Conservation (phyloP, 2,797 vertebrate genomes). For the Crenichthys baileyi region DNA sequence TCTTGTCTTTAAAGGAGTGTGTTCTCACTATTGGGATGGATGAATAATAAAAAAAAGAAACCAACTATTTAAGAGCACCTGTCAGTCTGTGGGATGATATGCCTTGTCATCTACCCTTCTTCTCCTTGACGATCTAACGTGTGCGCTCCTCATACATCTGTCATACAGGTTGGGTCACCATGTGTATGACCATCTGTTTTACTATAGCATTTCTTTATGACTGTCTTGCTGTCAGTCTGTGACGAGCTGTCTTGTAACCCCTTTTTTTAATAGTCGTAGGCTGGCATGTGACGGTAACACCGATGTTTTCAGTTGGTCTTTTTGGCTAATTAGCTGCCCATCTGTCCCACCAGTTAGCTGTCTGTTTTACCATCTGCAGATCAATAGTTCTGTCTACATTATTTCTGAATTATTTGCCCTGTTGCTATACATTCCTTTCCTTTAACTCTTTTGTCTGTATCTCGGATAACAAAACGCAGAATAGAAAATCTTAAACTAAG, state of each 20-base stretch:
- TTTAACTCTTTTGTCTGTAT: constrained; percentile 5
- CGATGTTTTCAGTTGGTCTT: not conserved
- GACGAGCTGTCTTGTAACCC: constrained; percentile 1
- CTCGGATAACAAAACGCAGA: not conserved
- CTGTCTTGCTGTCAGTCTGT: not conserved
- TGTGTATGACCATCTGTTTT: constrained; percentile 16
- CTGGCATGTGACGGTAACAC: not conserved
- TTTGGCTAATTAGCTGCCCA: not conserved
- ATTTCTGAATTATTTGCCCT: not conserved
- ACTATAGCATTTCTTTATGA: not conserved
- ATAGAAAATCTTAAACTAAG: constrained; percentile 11
- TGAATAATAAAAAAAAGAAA: constrained; percentile 27
- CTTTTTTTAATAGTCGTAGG: not conserved
- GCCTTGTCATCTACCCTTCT: not conserved
- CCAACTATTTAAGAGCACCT: constrained; percentile 2
- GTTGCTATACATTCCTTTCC: not conserved
- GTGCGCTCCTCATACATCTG: not conserved
- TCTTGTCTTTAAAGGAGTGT: constrained; percentile 36
- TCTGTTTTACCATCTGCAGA: not conserved
- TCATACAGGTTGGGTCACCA: constrained; percentile 1
- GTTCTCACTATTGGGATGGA: constrained; percentile 31
- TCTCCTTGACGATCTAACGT: not conserved
- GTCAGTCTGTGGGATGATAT: constrained; percentile 1
- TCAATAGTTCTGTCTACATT: constrained; percentile 14
- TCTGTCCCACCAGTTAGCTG: not conserved